These are phyloP conservation scores for Zonitis immaculata DNA, from an alignment of 2,888 invertebrate species.

Conservation along the genomic window DNA sequence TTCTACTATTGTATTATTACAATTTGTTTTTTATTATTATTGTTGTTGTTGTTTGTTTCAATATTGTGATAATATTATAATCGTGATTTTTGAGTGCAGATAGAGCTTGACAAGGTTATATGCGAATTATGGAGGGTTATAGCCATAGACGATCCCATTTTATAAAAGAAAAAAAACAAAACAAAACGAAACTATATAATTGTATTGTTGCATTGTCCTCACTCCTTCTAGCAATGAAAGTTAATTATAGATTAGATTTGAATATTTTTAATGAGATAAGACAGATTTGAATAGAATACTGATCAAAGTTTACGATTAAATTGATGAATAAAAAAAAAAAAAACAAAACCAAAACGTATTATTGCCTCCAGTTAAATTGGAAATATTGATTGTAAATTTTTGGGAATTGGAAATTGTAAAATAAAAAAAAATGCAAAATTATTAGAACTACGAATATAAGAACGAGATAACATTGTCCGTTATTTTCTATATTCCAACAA, in stretches of 20 bases:
- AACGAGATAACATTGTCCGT: no score
- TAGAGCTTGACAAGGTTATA: background rate
- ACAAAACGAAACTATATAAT: background rate
- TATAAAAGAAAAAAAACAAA: background rate
- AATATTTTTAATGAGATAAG: conserved; percentile 9
- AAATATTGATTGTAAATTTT: conserved; percentile 8
- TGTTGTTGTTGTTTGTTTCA: no score
- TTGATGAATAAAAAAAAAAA: conserved; percentile 23
- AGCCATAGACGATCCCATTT: no score
- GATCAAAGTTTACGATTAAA: conserved; percentile 25
- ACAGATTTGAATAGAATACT: conserved; percentile 26
- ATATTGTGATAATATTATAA: no score
- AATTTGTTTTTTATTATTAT: no score
- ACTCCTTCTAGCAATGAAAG: background rate
- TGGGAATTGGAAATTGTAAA: no score
- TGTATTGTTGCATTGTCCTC: background rate
- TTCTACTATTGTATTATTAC: no score
- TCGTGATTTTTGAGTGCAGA: no score
- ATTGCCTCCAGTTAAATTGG: conserved; percentile 18
- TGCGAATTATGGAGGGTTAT: background rate
- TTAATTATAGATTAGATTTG: conserved; percentile 6
- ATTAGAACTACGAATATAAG: no score
- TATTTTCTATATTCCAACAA: no score
- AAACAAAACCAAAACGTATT: no score
- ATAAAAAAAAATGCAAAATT: no score